A percentile compares a stretch with the other conserved stretches of the same genome.
Evolutionary conservation across 92 coral and sea anemone species (phyloP).

Genomic region (Parazoanthus atlanticus): DNA sequence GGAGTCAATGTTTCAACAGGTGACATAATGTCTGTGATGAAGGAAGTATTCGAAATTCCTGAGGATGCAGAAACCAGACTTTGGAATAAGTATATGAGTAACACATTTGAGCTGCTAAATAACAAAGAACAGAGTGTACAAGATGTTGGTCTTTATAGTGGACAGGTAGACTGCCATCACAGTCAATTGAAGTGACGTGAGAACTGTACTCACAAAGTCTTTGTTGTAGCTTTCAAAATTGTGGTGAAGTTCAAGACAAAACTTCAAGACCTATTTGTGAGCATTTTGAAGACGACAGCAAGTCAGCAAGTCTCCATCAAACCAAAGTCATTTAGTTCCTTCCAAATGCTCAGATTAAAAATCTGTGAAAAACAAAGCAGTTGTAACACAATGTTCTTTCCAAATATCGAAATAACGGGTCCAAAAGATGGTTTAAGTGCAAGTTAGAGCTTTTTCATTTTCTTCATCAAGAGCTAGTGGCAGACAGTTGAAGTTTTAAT

Average conservation of each 20-base stretch:
- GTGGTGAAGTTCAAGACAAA: not conserved
- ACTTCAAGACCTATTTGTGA: too few species aligned
- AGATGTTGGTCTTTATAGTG: slow-evolving; percentile 92
- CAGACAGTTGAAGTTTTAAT: not conserved
- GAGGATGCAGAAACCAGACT: slow-evolving; percentile 89
- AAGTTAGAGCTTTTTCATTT: too few species aligned
- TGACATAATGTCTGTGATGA: slow-evolving; percentile 74
- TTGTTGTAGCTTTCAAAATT: too few species aligned
- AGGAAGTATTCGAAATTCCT: slow-evolving; percentile 71
- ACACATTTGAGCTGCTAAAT: slow-evolving; percentile 81
- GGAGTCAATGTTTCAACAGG: slow-evolving; percentile 42
- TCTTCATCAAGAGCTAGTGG: not conserved
- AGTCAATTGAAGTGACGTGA: not conserved
- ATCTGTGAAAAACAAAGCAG: too few species aligned
- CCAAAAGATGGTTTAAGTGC: too few species aligned
- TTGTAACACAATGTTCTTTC: too few species aligned
- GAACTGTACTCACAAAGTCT: too few species aligned
- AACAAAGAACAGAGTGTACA: slow-evolving; percentile 85
- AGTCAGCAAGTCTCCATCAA: too few species aligned
- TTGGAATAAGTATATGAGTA: slow-evolving; percentile 97
- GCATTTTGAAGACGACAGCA: too few species aligned
- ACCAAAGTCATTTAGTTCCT: too few species aligned
- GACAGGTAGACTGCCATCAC: slow-evolving; percentile 71
- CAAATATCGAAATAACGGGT: too few species aligned
- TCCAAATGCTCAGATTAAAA: too few species aligned